A percentile compares a stretch with the other conserved stretches of the same genome.
Evolutionary conservation across 2,888 invertebrate species (phyloP).

Genomic region (Troglohyphantes excavatus): DNA sequence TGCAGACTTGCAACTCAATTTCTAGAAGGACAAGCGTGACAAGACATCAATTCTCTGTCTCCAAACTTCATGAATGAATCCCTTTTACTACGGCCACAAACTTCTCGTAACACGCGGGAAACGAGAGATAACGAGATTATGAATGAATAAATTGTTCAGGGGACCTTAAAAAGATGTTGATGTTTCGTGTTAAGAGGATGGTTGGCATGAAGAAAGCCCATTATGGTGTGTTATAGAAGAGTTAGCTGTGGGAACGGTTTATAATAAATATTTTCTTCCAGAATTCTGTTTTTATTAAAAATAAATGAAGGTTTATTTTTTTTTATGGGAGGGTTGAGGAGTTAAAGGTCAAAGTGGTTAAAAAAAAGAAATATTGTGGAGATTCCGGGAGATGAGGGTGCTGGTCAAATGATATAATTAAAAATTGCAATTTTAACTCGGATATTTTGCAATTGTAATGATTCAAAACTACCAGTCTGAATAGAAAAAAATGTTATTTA

Average conservation of each 20-base stretch:
- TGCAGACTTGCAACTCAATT: neutral
- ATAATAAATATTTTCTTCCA: too few relatives aligned
- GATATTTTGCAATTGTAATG: too few relatives aligned
- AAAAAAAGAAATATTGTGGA: neutral
- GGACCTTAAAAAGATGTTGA: neutral
- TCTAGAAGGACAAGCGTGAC: neutral
- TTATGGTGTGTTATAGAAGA: neutral
- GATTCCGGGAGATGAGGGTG: neutral
- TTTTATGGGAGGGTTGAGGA: neutral
- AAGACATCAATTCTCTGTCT: neutral
- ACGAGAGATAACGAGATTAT: constrained; percentile 7
- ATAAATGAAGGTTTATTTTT: neutral
- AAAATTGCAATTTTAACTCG: too few relatives aligned
- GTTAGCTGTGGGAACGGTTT: neutral
- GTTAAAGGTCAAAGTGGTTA: neutral
- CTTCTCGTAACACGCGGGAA: neutral
- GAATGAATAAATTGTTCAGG: constrained; percentile 21
- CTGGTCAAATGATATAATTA: too few relatives aligned
- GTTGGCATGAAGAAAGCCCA: neutral
- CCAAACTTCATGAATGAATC: constrained; percentile 20
- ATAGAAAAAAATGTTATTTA: too few relatives aligned
- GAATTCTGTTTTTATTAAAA: too few relatives aligned
- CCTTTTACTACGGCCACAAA: constrained; percentile 1
- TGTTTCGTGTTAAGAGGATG: neutral
- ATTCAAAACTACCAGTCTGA: too few relatives aligned